Evolutionary conservation across 2,113 vertebrate species (phyloP).

Genomic region (Gila orcuttii): DNA sequence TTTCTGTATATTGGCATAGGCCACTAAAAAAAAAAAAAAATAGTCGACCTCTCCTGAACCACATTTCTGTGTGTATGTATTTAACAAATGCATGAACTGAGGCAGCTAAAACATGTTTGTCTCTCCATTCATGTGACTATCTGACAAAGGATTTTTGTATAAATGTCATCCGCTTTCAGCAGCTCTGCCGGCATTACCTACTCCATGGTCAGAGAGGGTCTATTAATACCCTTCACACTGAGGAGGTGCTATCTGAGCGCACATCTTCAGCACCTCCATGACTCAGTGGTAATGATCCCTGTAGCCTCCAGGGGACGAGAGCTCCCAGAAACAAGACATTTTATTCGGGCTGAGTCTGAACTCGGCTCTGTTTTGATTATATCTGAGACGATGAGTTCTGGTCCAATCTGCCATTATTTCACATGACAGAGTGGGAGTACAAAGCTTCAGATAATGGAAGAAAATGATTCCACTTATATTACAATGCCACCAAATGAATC

Average conservation of each 20-base stretch:
- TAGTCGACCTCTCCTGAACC: background rate
- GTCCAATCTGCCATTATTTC: background rate
- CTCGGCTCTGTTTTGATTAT: conserved; percentile 6
- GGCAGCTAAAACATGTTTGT: background rate
- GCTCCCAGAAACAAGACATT: conserved; percentile 27
- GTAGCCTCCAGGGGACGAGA: conserved; percentile 4
- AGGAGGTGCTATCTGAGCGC: conserved; percentile 14
- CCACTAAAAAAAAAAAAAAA: background rate
- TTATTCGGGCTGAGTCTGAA: conserved; percentile 2
- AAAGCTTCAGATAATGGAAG: background rate
- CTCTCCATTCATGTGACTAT: background rate
- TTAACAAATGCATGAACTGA: background rate
- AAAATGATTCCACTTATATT: conserved; percentile 15
- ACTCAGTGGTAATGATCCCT: conserved; percentile 39
- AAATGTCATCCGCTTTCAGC: conserved; percentile 13
- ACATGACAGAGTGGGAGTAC: conserved; percentile 7
- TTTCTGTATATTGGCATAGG: background rate
- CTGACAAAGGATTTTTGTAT: background rate
- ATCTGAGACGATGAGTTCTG: conserved; percentile 5
- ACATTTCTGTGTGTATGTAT: conserved; percentile 3
- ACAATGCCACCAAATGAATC: conserved; percentile 1
- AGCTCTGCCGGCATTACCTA: background rate
- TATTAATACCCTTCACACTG: conserved; percentile 24
- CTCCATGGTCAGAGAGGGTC: conserved; percentile 14
- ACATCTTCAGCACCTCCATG: conserved; percentile 18